Evolutionary conservation across 2,888 invertebrate genomes (phyloP).

Genomic region (Pharmacophagus antenor): DNA sequence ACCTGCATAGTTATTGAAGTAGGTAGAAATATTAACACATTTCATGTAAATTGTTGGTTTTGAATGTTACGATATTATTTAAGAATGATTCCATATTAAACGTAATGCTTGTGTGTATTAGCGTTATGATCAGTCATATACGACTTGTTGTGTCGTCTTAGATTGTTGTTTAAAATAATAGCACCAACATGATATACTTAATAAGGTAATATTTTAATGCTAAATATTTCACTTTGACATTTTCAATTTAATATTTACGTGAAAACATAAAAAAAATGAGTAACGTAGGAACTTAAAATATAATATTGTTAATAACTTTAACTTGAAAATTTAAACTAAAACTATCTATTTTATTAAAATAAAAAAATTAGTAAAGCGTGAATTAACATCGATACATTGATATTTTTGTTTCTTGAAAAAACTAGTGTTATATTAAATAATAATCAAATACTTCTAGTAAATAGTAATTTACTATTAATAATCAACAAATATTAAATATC

Average conservation of each 20-base stretch:
- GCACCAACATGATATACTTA: slow-evolving; percentile 21
- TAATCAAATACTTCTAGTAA: no score
- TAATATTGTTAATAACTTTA: neutral
- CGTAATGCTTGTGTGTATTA: slow-evolving; percentile 4
- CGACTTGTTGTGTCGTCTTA: neutral
- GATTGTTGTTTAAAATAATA: neutral
- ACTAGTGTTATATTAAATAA: no score
- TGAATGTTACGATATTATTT: neutral
- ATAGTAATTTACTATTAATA: no score
- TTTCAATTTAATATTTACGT: slow-evolving; percentile 11
- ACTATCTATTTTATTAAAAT: no score
- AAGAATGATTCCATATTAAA: slow-evolving; percentile 2
- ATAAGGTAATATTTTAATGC: slow-evolving; percentile 10
- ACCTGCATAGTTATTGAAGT: slow-evolving; percentile 11
- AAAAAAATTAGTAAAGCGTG: no score
- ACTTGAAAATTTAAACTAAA: no score
- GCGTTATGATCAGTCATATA: neutral
- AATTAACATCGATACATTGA: no score
- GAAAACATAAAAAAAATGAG: slow-evolving; percentile 7
- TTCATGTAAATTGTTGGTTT: no score
- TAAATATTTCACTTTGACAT: slow-evolving; percentile 19
- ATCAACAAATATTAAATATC: no score
- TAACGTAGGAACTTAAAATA: slow-evolving; percentile 14
- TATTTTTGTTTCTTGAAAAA: no score
- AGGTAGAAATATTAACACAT: neutral